Conservation (phyloP, 2,113 vertebrate species). For the Mungos mungo region DNA sequence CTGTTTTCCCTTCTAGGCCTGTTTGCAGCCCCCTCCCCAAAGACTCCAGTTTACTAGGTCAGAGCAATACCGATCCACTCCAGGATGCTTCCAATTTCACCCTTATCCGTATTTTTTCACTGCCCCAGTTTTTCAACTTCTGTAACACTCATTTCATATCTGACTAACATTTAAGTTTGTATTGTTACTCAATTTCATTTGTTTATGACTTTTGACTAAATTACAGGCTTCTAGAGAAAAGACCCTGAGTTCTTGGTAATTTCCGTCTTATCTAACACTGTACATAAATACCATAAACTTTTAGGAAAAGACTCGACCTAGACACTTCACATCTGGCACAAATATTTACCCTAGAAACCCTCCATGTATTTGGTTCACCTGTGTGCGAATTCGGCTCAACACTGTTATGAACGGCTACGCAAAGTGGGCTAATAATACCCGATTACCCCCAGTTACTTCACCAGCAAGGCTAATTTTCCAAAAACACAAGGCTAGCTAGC, state of each 20-base stretch:
- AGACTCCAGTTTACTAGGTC: neutral
- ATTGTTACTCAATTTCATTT: neutral
- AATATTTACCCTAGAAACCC: conserved; percentile 1
- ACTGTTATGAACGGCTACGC: neutral
- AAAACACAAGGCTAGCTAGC: neutral
- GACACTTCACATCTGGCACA: conserved; percentile 21
- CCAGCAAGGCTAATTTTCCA: conserved; percentile 38
- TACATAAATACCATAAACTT: neutral
- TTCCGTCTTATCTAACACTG: neutral
- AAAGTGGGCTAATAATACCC: neutral
- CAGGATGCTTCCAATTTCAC: neutral
- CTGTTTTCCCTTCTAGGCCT: neutral
- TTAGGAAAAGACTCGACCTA: neutral
- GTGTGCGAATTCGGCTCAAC: neutral
- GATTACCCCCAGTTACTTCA: neutral
- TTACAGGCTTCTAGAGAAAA: neutral
- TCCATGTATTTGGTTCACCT: neutral
- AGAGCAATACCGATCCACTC: neutral
- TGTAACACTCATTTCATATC: neutral
- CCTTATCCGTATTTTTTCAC: neutral
- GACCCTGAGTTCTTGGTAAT: neutral
- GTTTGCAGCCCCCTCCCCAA: neutral
- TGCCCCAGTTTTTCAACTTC: neutral
- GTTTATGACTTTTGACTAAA: neutral
- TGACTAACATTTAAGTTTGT: neutral